Evolutionary conservation across 2,888 invertebrate species (phyloP).

Genomic region (Caenorhabditis uteleia): DNA sequence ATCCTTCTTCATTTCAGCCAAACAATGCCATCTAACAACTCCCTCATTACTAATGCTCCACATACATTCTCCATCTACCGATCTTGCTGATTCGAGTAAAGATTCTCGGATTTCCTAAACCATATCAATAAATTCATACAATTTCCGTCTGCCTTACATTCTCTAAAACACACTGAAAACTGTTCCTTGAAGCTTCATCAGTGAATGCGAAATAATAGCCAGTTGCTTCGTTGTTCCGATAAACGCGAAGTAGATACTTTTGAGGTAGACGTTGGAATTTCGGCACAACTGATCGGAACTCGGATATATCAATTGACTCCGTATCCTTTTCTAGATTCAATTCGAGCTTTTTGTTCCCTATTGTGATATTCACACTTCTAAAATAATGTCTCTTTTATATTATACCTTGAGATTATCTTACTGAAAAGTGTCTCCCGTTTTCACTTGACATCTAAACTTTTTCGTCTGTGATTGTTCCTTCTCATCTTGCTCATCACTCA

Average conservation of each 20-base stretch:
- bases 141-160: slow-evolving; percentile 2
- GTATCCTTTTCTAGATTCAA: not conserved
- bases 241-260: slow-evolving; percentile 21
- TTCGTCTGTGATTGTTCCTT: not conserved
- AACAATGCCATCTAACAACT: slow-evolving; percentile 31
- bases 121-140: not conserved
- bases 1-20: slow-evolving; percentile 24
- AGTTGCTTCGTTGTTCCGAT: slow-evolving; percentile 11
- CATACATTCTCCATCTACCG: slow-evolving; percentile 16
- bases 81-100: slow-evolving; percentile 12
- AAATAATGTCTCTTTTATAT: not conserved
- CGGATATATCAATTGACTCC: not conserved
- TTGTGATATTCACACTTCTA: slow-evolving; percentile 12
- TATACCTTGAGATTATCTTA: not conserved
- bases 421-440: slow-evolving; percentile 8
- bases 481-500: not conserved
- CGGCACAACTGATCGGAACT: slow-evolving; percentile 9
- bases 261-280: slow-evolving; percentile 26
- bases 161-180: slow-evolving; percentile 11
- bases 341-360: not conserved
- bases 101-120: slow-evolving; percentile 16
- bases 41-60: slow-evolving; percentile 20
- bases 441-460: slow-evolving; percentile 18
- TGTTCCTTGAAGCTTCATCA: slow-evolving; percentile 17
- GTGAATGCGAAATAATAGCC: slow-evolving; percentile 20